These are phyloP conservation scores for Pelagia noctiluca DNA, from an alignment of 30 jellyfish, hydroid and myxozoan genomes.

Conservation along the genomic window DNA sequence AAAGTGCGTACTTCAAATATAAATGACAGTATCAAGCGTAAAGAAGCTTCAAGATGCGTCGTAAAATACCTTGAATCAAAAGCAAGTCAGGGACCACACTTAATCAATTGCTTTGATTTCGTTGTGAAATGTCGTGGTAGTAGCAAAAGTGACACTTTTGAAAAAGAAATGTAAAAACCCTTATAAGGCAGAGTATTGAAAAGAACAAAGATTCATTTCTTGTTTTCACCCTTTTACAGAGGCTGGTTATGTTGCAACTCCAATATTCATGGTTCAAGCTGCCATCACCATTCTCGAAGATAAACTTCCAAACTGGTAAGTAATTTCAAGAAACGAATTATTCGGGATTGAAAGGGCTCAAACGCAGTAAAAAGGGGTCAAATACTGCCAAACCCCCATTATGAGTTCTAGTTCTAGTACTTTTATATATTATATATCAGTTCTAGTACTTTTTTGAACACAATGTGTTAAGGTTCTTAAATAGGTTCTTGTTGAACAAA, in stretches of 20 bases:
- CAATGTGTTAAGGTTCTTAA: not conserved
- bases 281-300: constrained; percentile 86
- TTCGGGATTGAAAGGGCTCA: not conserved
- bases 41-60: no score
- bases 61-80: no score
- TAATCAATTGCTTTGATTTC: no score
- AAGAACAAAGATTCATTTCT: no score
- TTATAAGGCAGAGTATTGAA: no score
- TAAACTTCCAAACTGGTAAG: constrained; percentile 80
- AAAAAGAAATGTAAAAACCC: no score
- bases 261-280: constrained; percentile 85
- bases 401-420: not conserved
- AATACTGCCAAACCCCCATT: not conserved
- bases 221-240: no score
- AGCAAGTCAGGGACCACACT: no score
- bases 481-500: not conserved
- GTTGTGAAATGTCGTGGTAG: no score
- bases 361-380: not conserved
- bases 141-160: no score
- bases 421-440: not conserved
- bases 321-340: not conserved
- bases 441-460: not conserved
- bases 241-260: constrained; percentile 93
- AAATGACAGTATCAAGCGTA: no score
- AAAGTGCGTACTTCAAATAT: no score